Evolutionary conservation across 2,113 vertebrate genomes (phyloP).

Genomic region (Epinephelus fuscoguttatus): DNA sequence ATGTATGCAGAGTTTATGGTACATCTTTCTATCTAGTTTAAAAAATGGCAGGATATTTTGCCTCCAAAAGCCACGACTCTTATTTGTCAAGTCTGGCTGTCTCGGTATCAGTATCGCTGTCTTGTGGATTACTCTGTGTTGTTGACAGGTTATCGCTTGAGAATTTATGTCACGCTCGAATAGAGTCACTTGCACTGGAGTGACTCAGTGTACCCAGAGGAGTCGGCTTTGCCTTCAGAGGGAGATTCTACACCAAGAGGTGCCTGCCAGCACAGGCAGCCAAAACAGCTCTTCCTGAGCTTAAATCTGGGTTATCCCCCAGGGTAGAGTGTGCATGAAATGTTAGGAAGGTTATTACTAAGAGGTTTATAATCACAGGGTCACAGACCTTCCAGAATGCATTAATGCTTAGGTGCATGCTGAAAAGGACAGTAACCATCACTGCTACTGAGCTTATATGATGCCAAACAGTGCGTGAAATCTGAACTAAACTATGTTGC

Average conservation of each 20-base stretch:
- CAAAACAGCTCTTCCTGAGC: conserved; percentile 8
- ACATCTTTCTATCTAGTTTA: neutral
- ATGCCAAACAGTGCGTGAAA: neutral
- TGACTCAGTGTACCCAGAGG: conserved; percentile 21
- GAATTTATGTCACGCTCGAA: conserved; percentile 43
- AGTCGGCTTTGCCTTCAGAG: conserved; percentile 13
- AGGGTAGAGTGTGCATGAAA: neutral
- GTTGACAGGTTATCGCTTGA: conserved; percentile 14
- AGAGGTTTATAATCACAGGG: conserved; percentile 26
- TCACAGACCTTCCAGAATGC: conserved; percentile 10
- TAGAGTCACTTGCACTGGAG: conserved; percentile 9
- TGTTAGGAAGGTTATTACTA: conserved; percentile 1
- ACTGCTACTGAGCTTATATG: neutral
- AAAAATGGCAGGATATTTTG: neutral
- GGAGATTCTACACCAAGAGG: conserved; percentile 18
- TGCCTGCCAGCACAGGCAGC: conserved; percentile 20
- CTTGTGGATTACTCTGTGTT: neutral
- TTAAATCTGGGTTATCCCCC: conserved; percentile 5
- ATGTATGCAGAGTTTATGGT: neutral
- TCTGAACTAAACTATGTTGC: neutral
- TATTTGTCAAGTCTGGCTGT: neutral
- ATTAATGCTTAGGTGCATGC: neutral
- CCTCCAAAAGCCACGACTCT: neutral
- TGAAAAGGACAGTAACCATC: neutral
- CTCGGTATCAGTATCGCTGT: neutral